phyloP scores from a whole-genome alignment of 1,140 invertebrate species.

The Schlechtendalia chinensis region DNA sequence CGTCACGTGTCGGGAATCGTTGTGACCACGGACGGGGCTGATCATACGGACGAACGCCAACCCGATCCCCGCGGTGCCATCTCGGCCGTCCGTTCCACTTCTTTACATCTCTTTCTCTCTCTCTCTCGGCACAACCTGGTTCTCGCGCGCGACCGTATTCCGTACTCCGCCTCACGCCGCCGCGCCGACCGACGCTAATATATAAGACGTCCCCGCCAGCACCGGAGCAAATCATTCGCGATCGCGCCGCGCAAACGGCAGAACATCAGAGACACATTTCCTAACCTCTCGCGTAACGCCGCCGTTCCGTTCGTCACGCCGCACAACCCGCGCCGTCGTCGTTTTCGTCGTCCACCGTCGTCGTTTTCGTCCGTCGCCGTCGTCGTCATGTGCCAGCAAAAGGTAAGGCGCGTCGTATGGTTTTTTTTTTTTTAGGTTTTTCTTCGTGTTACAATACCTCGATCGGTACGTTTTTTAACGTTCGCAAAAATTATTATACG shows the following conservation, averaged over 20 bases:
- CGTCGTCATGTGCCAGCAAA: conserved; percentile 3
- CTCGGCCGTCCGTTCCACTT: background rate
- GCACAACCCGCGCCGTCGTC: too few species aligned
- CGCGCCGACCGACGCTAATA: background rate
- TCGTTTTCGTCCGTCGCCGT: background rate
- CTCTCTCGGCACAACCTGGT: conserved; percentile 5
- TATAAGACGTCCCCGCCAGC: conserved; percentile 21
- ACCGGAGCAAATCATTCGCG: conserved; percentile 37
- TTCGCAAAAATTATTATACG: conserved; percentile 17
- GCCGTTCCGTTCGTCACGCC: too few species aligned
- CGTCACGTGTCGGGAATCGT: too few species aligned
- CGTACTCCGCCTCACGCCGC: background rate
- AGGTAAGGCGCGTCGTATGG: too few species aligned
- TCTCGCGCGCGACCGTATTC: background rate
- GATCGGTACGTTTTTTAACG: too few species aligned
- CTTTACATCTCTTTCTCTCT: background rate
- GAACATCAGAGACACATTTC: too few species aligned
- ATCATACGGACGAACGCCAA: conserved; percentile 42
- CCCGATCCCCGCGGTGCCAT: conserved; percentile 40
- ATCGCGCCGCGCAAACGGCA: conserved; percentile 16
- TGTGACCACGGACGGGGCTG: conserved; percentile 44
- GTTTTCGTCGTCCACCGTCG: too few species aligned
- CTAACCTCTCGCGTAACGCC: too few species aligned
- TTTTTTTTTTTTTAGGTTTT: too few species aligned
- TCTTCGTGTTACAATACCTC: too few species aligned